Base-by-base conservation (phyloP, 2,888 invertebrate genomes). In the Cerceris rybyensis region DNA sequence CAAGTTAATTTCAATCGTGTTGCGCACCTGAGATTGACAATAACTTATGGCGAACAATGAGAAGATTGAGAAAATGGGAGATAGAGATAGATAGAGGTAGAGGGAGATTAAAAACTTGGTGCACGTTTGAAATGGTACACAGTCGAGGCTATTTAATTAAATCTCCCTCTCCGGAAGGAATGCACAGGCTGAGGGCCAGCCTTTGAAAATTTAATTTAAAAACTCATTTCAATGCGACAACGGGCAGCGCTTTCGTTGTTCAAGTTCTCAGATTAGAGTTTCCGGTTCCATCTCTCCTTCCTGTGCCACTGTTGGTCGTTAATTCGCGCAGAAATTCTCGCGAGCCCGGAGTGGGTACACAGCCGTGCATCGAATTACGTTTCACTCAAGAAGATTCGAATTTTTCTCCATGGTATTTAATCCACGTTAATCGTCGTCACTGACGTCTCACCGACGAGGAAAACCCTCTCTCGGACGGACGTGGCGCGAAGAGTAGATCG, bases 181-280 rank as follows among this genome's bases (percentile, higher is more conserved):
- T 63, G 43, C 63, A 52, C 66, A 67, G 9, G 54, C 55, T 49
- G 2, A 28, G 28, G 50, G 50, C 50, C n/a, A 50, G 58, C 61
- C 72, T 74, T 75, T 75, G 75, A 82, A 73, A 83, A 81, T 86
- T 86, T 84, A 77, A 86, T 86, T 85, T 78, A 80, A 84, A 85
- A 86, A 84, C 82, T 85, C 85, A 82, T 85, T 79, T 80, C 78
- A 74, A 81, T 66, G 73, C 77, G 46, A 74, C 72, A 55, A 49
- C 67, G 65, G 14, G 67, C 61, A 43, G 28, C 69, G 11, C 43
- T 60, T 54, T 49, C 41, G 64, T 46, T 46, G 42, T 41, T 0
- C 49, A 63, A 39, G 60, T 59, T 72, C 67, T 64, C 64, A 75
- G 73, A 81, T 81, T 76, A 81, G 54, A 70, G 80, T 63, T 42